phyloP scores from a whole-genome alignment of 2,113 vertebrate species.

The Hippopotamus amphibius region DNA sequence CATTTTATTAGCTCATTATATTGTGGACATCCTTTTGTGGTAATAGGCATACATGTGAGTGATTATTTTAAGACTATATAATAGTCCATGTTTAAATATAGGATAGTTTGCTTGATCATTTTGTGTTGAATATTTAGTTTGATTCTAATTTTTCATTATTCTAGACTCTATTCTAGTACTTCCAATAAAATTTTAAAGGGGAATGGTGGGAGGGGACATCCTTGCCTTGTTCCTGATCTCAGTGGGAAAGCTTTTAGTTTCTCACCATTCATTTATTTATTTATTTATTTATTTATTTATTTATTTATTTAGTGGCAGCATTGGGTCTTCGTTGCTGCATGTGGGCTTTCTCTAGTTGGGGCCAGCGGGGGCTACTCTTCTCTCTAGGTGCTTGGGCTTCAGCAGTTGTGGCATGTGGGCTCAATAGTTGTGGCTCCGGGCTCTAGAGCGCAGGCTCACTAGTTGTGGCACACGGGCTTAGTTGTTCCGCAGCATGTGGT shows the following conservation, averaged over 20 bases:
- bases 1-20: background rate
- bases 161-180: background rate
- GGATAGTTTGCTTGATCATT: background rate
- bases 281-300: too few species aligned
- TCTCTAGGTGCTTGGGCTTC: too few species aligned
- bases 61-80: background rate
- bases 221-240: background rate
- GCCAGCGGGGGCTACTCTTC: too few species aligned
- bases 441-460: too few species aligned
- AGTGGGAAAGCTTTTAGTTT: background rate
- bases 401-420: too few species aligned
- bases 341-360: too few species aligned
- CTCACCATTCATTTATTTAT: background rate
- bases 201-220: background rate
- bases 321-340: too few species aligned
- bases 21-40: background rate
- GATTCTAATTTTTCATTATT: background rate
- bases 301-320: too few species aligned
- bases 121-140: background rate
- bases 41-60: background rate
- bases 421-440: too few species aligned
- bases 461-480: too few species aligned
- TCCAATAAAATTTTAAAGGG: background rate
- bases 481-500: too few species aligned
- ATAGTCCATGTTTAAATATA: background rate